Evolutionary conservation across 2,113 vertebrate genomes (phyloP).

Genomic region (Cisticola juncidis): DNA sequence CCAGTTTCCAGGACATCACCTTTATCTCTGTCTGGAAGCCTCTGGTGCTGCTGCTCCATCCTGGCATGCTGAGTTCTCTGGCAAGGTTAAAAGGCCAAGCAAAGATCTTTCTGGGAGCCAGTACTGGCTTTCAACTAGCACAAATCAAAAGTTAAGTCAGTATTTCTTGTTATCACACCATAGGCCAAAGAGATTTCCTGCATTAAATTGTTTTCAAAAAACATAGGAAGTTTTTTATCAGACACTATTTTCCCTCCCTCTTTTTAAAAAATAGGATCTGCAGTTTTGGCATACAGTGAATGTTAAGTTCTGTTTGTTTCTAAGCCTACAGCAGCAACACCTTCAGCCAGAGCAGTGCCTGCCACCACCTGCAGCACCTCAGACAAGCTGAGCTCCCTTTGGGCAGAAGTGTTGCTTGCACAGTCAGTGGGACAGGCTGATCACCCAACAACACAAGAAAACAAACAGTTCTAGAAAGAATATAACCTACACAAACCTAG

Average conservation of each 20-base stretch:
- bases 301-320: background rate
- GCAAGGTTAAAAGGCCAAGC: background rate
- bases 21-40: background rate
- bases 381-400: background rate
- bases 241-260: too few species aligned
- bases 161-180: background rate
- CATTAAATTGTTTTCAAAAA: background rate
- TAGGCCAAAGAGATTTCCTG: background rate
- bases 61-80: background rate
- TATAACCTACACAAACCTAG: background rate
- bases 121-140: background rate
- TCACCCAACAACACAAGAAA: background rate
- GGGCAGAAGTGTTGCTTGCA: background rate
- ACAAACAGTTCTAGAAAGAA: background rate
- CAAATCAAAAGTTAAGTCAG: background rate
- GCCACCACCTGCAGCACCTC: background rate
- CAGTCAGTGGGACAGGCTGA: background rate
- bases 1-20: background rate
- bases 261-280: background rate
- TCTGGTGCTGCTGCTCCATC: background rate
- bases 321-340: background rate
- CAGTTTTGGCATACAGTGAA: background rate
- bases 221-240: background rate
- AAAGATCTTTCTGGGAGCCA: background rate
- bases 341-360: background rate